These are phyloP conservation scores for Baronia brevicornis DNA, from an alignment of 2,888 invertebrate species.

Conservation along the genomic window DNA sequence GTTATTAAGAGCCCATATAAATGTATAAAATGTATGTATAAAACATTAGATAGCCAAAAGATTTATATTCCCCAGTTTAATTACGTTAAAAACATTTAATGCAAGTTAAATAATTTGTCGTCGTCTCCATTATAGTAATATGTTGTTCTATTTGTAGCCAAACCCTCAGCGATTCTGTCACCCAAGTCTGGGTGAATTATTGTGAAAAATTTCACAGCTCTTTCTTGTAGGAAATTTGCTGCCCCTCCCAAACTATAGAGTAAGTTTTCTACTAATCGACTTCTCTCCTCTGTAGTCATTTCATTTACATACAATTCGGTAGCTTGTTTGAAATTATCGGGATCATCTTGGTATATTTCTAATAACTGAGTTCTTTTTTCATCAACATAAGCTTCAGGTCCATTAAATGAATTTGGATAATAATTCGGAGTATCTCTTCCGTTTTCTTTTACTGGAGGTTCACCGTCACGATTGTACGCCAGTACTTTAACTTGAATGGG, in stretches of 20 bases:
- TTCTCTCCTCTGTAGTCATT: constrained; percentile 82
- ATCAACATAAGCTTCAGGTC: constrained; percentile 81
- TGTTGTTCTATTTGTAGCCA: constrained; percentile 30
- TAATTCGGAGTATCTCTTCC: constrained; percentile 94
- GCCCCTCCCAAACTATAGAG: constrained; percentile 83
- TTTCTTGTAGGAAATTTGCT: constrained; percentile 70
- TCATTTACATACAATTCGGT: constrained; percentile 84
- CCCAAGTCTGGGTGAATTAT: constrained; percentile 87
- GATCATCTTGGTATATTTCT: constrained; percentile 80
- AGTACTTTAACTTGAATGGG: constrained; percentile 80
- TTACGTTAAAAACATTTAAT: too few species aligned
- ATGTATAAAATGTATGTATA: too few species aligned
- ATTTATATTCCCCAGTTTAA: not conserved
- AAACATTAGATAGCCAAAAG: too few species aligned
- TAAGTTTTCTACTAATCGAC: constrained; percentile 86
- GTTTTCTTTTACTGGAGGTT: constrained; percentile 83
- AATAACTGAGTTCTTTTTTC: constrained; percentile 69
- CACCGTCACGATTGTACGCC: constrained; percentile 92
- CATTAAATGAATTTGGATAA: constrained; percentile 94
- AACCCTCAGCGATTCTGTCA: constrained; percentile 39
- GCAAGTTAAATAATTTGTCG: constrained; percentile 10
- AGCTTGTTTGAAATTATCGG: constrained; percentile 91
- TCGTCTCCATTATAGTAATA: constrained; percentile 25
- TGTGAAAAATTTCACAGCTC: constrained; percentile 85
- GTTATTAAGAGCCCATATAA: too few species aligned